These are phyloP conservation scores for Sylvilagus floridanus DNA, from an alignment of 2,797 vertebrate species.

Conservation along the genomic window DNA sequence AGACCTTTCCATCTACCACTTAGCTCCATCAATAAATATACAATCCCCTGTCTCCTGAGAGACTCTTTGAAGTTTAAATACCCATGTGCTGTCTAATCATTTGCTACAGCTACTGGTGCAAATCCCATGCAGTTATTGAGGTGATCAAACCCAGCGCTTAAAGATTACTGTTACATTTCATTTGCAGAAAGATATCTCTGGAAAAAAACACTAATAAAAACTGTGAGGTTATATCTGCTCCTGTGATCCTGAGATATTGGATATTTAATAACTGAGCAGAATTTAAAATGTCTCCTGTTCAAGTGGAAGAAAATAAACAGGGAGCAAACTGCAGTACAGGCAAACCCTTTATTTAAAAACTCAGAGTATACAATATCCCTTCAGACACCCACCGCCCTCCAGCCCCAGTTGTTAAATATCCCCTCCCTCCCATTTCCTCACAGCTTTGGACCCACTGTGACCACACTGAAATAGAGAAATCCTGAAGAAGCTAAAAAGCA, in stretches of 20 bases:
- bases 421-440: background rate
- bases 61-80: conserved; percentile 65
- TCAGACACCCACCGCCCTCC: background rate
- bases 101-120: conserved; percentile 26
- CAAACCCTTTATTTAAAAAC: conserved; percentile 31
- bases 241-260: conserved; percentile 71
- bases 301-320: conserved; percentile 51
- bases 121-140: conserved; percentile 47
- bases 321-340: conserved; percentile 33
- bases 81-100: conserved; percentile 30
- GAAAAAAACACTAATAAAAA: conserved; percentile 60
- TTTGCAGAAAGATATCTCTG: conserved; percentile 74
- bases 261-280: conserved; percentile 75
- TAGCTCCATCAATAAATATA: conserved; percentile 56
- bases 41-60: background rate
- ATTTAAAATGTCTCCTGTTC: conserved; percentile 69
- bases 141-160: conserved; percentile 64
- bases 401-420: background rate
- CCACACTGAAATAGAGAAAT: conserved; percentile 11
- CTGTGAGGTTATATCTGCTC: conserved; percentile 68
- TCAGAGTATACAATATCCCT: background rate
- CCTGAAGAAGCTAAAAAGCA: background rate
- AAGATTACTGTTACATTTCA: conserved; percentile 75
- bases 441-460: background rate
- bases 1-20: background rate